phyloP scores from a whole-genome alignment of 2,797 vertebrate genomes.

The Oreonectes daqikongensis region DNA sequence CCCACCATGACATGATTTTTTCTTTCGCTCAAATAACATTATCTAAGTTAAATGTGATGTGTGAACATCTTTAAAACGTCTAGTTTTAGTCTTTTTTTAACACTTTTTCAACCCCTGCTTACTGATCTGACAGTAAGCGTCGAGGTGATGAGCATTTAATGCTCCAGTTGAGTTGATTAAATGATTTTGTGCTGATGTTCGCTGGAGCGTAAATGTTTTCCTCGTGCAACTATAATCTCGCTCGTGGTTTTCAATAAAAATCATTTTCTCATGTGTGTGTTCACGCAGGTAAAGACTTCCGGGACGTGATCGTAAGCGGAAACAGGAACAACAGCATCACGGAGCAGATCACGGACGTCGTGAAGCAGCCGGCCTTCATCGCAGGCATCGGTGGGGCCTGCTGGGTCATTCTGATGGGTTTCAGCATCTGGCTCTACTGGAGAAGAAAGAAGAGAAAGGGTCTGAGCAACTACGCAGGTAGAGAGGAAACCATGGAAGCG shows the following conservation, averaged over 20 bases:
- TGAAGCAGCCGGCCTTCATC: constrained; percentile 98
- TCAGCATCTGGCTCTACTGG: constrained; percentile 99
- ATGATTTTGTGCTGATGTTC: constrained; percentile 9
- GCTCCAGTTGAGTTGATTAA: constrained; percentile 43
- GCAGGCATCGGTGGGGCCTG: constrained; percentile 98
- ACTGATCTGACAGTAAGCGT: constrained; percentile 11
- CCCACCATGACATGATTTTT: no score
- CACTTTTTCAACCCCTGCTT: neutral
- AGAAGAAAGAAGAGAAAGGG: constrained; percentile 99
- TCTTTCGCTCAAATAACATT: no score
- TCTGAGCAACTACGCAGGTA: constrained; percentile 99
- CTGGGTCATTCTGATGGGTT: constrained; percentile 99
- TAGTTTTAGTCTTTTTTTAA: neutral
- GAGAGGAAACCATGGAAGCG: constrained; percentile 47
- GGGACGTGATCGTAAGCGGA: constrained; percentile 95
- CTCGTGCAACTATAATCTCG: constrained; percentile 6
- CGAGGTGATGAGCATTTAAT: constrained; percentile 38
- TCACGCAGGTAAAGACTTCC: constrained; percentile 84
- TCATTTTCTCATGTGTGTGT: constrained; percentile 29
- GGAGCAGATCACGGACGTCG: constrained; percentile 98
- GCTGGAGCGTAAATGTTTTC: constrained; percentile 20
- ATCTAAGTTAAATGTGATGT: neutral
- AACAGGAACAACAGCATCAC: constrained; percentile 97
- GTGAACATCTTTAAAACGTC: neutral
- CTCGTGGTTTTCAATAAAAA: neutral